Conservation (phyloP, 2,113 vertebrate genomes). For the Phalacrocorax pelagicus region DNA sequence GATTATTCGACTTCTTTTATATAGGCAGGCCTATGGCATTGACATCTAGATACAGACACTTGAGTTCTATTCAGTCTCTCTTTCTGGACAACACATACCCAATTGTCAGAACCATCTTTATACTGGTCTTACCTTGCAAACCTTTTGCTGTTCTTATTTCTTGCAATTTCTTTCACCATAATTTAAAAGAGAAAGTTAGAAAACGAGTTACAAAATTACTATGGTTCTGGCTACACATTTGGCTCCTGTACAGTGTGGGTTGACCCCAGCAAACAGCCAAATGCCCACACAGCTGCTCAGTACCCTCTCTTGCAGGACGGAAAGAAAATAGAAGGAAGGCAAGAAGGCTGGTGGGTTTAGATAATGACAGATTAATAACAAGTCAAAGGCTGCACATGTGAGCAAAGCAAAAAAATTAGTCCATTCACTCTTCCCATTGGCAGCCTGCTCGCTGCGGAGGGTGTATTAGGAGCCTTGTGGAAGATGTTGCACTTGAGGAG, state of each 20-base stretch:
- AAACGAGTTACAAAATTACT: background rate
- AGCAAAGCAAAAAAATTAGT: background rate
- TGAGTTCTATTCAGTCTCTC: background rate
- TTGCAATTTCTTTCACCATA: background rate
- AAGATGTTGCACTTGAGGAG: no score
- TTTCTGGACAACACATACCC: background rate
- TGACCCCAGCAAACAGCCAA: background rate
- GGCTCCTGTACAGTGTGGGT: background rate
- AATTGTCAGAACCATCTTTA: background rate
- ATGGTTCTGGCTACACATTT: background rate
- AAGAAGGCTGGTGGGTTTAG: background rate
- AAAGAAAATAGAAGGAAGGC: background rate
- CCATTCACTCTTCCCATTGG: background rate
- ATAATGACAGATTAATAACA: background rate
- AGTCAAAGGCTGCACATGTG: background rate
- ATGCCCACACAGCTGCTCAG: fast-evolving
- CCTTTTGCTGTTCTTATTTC: background rate
- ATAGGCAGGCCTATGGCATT: background rate
- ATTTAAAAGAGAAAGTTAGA: background rate
- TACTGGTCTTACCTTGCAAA: background rate
- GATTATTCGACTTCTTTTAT: background rate
- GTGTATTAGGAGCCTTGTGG: no score
- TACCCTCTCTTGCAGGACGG: no score
- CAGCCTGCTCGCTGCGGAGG: background rate
- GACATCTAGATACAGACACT: background rate